Conservation (phyloP, 2,797 vertebrate species). For the Myotis daubentonii region DNA sequence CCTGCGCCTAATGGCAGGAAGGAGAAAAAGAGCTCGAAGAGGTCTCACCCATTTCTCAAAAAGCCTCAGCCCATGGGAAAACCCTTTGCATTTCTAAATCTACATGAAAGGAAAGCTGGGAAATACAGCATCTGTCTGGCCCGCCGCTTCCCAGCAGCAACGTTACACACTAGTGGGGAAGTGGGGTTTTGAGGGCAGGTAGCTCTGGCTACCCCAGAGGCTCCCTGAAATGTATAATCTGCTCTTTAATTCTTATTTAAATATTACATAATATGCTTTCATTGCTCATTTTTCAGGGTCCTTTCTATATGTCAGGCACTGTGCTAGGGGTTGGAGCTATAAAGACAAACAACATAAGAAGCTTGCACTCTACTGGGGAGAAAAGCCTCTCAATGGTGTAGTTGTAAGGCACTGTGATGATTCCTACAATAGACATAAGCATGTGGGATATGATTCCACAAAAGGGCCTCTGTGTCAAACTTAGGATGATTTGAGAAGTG, state of each 20-base stretch:
- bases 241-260: background rate
- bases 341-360: background rate
- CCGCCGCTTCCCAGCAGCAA: background rate
- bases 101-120: background rate
- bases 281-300: background rate
- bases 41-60: background rate
- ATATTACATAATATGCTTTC: background rate
- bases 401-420: background rate
- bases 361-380: background rate
- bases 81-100: background rate
- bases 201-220: background rate
- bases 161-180: background rate
- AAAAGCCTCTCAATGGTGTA: no score
- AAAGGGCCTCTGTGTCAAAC: background rate
- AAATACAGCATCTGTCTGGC: no score
- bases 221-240: background rate
- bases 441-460: background rate
- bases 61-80: background rate
- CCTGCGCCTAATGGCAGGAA: background rate
- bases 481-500: background rate
- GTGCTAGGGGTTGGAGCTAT: background rate
- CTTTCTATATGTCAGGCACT: background rate
- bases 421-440: background rate
- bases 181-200: background rate
- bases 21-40: background rate